Conservation (phyloP, 2,888 invertebrate genomes). For the Dryocosmus kuriphilus region DNA sequence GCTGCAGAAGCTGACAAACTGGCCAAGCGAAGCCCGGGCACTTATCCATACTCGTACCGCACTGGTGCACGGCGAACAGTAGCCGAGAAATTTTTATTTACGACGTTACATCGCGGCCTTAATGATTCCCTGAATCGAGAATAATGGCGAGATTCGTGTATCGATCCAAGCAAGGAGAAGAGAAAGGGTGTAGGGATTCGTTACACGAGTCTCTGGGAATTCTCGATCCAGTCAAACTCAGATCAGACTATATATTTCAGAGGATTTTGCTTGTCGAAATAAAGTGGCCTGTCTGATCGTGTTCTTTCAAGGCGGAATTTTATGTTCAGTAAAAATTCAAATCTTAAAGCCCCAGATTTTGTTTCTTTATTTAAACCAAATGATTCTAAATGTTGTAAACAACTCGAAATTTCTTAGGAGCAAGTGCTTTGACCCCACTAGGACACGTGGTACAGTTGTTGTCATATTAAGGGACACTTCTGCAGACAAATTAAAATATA, state of each 20-base stretch:
- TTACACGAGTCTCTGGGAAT: neutral
- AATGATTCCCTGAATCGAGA: constrained; percentile 50
- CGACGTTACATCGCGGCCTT: constrained; percentile 42
- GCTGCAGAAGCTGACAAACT: constrained; percentile 65
- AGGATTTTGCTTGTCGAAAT: constrained; percentile 1
- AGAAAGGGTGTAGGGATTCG: constrained; percentile 5
- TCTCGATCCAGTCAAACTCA: constrained; percentile 1
- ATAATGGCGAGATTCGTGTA: constrained; percentile 10
- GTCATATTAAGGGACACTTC: too few species aligned
- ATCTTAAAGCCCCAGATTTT: too few species aligned
- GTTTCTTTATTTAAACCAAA: too few species aligned
- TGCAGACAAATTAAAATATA: too few species aligned
- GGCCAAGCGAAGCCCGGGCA: constrained; percentile 49
- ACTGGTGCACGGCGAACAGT: constrained; percentile 46
- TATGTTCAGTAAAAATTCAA: neutral
- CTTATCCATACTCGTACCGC: constrained; percentile 43
- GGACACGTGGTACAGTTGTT: too few species aligned
- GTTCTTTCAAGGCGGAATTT: neutral
- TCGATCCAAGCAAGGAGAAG: neutral
- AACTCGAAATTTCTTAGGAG: too few species aligned
- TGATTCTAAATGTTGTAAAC: too few species aligned
- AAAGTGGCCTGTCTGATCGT: neutral
- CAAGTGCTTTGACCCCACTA: too few species aligned
- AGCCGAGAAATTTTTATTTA: constrained; percentile 58
- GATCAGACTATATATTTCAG: constrained; percentile 9